A percentile compares a stretch with the other conserved stretches of the same genome.
These are phyloP conservation scores for Microplitis deprimator DNA, from an alignment of 2,888 invertebrate genomes.

Conservation along the genomic window DNA sequence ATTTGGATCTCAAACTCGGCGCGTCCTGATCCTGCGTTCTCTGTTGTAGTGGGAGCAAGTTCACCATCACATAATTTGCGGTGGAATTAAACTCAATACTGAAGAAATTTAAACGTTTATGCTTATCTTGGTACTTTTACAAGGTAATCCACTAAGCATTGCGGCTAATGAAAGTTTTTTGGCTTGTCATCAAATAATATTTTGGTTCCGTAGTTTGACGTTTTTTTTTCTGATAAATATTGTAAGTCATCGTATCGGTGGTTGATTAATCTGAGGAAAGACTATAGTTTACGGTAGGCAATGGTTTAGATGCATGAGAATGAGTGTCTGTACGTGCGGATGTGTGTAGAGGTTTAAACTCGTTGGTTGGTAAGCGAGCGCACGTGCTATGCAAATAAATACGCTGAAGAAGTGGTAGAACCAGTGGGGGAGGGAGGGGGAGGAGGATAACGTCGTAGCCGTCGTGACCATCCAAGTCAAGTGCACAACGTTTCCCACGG, in stretches of 20 bases:
- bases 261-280: background rate
- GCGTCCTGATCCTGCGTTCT: constrained; percentile 19
- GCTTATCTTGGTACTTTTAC: too few species aligned
- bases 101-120: background rate
- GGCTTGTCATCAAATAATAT: too few species aligned
- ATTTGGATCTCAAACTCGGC: constrained; percentile 57
- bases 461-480: constrained; percentile 54
- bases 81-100: constrained; percentile 20
- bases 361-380: constrained; percentile 44
- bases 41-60: constrained; percentile 49
- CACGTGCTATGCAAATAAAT: constrained; percentile 63
- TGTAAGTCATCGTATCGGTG: too few species aligned
- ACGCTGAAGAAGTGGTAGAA: constrained; percentile 43
- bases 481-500: constrained; percentile 55
- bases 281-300: background rate
- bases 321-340: constrained; percentile 1
- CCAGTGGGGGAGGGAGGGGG: constrained; percentile 25
- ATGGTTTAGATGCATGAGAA: background rate
- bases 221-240: too few species aligned
- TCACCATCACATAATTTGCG: background rate
- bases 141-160: too few species aligned
- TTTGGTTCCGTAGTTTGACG: too few species aligned
- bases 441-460: constrained; percentile 24
- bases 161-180: too few species aligned
- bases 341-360: constrained; percentile 21